Percentiles rank a stretch among this genome's conserved stretches.
These are phyloP conservation scores for Rhagoletis zephyria DNA, from an alignment of 1,140 invertebrate species.

Conservation along the genomic window DNA sequence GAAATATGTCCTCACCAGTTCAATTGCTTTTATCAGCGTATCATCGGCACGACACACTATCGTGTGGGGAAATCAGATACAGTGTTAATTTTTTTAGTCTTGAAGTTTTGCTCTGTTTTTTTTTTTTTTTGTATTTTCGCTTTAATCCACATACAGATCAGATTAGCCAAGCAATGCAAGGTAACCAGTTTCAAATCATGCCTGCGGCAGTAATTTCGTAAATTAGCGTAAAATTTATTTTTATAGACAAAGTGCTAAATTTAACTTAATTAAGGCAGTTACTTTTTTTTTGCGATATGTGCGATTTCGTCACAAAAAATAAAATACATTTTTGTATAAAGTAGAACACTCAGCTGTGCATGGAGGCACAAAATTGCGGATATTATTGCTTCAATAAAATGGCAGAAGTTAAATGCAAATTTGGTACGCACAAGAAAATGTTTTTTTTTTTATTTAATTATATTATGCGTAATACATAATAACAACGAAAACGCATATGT, in stretches of 20 bases:
- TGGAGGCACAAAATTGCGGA: conserved; percentile 22
- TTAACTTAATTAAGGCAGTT: conserved; percentile 14
- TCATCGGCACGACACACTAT: not conserved
- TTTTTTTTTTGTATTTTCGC: not conserved
- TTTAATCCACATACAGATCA: not conserved
- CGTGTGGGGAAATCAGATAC: conserved; percentile 25
- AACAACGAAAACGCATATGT: conserved; percentile 4
- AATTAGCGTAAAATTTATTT: conserved; percentile 46
- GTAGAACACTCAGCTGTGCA: not conserved
- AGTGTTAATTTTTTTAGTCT: not conserved
- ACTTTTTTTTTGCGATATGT: too few relatives aligned
- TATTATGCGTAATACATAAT: not conserved
- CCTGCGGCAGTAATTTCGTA: conserved; percentile 22
- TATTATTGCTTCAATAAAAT: conserved; percentile 46
- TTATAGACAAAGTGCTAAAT: conserved; percentile 39
- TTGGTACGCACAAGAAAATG: too few relatives aligned
- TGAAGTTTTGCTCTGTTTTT: not conserved
- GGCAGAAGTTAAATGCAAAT: conserved; percentile 19
- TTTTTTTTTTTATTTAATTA: too few relatives aligned
- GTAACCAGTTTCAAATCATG: conserved; percentile 33
- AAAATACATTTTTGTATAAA: not conserved
- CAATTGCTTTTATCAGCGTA: conserved; percentile 38
- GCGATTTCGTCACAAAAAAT: not conserved
- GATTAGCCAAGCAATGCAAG: not conserved
- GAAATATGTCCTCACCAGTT: conserved; percentile 14